A percentile compares a stretch with the other conserved stretches of the same genome.
These are phyloP conservation scores for Samia ricini DNA, from an alignment of 1,140 invertebrate species.

Conservation along the genomic window DNA sequence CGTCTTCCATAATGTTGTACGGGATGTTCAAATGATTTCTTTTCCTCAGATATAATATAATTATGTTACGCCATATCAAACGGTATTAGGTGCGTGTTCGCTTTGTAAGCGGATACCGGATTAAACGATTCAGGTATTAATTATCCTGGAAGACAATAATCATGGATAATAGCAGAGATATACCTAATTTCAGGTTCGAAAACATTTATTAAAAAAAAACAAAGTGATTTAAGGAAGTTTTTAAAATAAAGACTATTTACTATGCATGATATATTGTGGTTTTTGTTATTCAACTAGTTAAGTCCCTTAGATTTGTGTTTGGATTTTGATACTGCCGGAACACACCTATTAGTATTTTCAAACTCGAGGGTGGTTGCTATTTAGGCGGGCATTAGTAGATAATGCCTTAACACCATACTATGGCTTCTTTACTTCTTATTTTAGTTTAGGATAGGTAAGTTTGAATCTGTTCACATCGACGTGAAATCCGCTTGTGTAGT, in stretches of 20 bases:
- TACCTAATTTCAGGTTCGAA: slow-evolving; percentile 66
- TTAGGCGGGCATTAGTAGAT: too few species aligned
- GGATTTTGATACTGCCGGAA: too few species aligned
- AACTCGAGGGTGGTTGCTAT: too few species aligned
- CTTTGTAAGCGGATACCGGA: slow-evolving; percentile 31
- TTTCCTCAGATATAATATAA: slow-evolving; percentile 32
- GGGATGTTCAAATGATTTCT: slow-evolving; percentile 50
- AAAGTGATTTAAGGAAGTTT: slow-evolving; percentile 67
- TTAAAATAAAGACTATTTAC: slow-evolving; percentile 75
- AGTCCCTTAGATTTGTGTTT: too few species aligned
- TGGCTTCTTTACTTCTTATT: too few species aligned
- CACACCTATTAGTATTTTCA: too few species aligned
- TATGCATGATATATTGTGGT: slow-evolving; percentile 46
- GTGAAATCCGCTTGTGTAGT: too few species aligned
- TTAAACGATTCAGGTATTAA: slow-evolving; percentile 55
- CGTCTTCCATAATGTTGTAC: slow-evolving; percentile 74
- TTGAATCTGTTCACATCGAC: too few species aligned
- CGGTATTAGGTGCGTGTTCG: slow-evolving; percentile 20
- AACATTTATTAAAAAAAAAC: slow-evolving; percentile 59
- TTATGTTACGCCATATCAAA: slow-evolving; percentile 37
- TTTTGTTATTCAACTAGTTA: slow-evolving; percentile 12
- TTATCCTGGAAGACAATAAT: slow-evolving; percentile 76
- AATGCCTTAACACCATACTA: too few species aligned
- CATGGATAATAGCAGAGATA: slow-evolving; percentile 70
- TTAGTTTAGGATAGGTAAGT: too few species aligned